Conservation (phyloP, 2,888 invertebrate species). For the Nysson spinosus region DNA sequence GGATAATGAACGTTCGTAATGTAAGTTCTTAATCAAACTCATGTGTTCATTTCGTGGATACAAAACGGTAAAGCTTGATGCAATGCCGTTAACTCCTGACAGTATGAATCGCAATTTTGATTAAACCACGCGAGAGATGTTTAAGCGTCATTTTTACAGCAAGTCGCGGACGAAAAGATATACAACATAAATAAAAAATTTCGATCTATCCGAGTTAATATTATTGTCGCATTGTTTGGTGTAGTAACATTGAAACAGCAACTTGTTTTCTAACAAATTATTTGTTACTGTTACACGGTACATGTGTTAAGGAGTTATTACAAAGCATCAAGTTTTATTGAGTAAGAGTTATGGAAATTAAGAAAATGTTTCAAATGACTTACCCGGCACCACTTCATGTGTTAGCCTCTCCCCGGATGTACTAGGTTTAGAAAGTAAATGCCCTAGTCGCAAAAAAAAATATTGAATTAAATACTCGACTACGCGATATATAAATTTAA, state of each 20-base stretch:
- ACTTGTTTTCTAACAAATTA: no score
- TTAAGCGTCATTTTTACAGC: no score
- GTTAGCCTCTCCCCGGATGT: conserved; percentile 75
- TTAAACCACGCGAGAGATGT: no score
- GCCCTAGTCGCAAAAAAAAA: conserved; percentile 65
- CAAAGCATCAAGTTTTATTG: conserved; percentile 21
- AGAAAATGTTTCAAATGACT: conserved; percentile 58
- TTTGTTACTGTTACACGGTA: no score
- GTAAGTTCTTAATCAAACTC: background rate
- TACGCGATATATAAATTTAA: background rate
- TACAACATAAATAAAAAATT: no score
- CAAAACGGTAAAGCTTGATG: conserved; percentile 50
- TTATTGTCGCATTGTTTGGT: no score
- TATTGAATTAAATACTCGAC: background rate
- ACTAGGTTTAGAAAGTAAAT: conserved; percentile 76
- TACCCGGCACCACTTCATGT: conserved; percentile 77
- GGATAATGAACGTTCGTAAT: no score
- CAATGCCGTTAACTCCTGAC: conserved; percentile 48
- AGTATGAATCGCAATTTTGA: no score
- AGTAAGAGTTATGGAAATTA: conserved; percentile 6
- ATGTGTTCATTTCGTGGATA: conserved; percentile 43
- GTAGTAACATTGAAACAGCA: no score
- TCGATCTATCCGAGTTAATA: no score
- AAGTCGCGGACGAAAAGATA: no score
- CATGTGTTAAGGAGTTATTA: conserved; percentile 20